Evolutionary conservation across 2,888 invertebrate genomes (phyloP).

Genomic region (Sphinx pinastri): DNA sequence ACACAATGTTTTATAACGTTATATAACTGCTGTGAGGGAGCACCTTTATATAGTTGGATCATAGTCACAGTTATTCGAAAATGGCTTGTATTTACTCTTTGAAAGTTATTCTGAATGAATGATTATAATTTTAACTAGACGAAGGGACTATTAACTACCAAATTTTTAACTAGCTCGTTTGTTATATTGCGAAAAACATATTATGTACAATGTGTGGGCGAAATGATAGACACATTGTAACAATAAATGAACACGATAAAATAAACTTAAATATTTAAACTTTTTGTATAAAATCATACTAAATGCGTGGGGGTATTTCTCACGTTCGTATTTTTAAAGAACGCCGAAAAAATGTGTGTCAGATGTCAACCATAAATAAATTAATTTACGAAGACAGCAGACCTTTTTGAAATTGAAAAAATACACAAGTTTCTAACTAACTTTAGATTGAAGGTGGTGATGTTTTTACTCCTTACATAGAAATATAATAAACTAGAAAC

Average conservation of each 20-base stretch:
- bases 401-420: slow-evolving; percentile 11
- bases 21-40: too few species aligned
- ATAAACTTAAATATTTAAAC: neutral
- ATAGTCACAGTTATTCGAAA: too few species aligned
- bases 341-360: slow-evolving; percentile 15
- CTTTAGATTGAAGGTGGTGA: neutral
- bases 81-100: too few species aligned
- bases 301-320: slow-evolving; percentile 13
- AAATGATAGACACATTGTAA: neutral
- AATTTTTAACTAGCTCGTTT: neutral
- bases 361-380: slow-evolving; percentile 21
- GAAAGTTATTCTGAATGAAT: too few species aligned
- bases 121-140: too few species aligned
- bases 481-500: too few species aligned
- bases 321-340: slow-evolving; percentile 21
- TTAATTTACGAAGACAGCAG: slow-evolving; percentile 14
- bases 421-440: neutral
- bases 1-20: too few species aligned
- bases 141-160: too few species aligned
- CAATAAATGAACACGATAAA: neutral
- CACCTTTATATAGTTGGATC: too few species aligned
- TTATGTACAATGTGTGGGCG: slow-evolving; percentile 1
- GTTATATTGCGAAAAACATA: neutral
- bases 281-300: neutral
- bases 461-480: too few species aligned